Conservation (phyloP, 92 coral and sea anemone genomes). For the Umimayanthus chanpuru region DNA sequence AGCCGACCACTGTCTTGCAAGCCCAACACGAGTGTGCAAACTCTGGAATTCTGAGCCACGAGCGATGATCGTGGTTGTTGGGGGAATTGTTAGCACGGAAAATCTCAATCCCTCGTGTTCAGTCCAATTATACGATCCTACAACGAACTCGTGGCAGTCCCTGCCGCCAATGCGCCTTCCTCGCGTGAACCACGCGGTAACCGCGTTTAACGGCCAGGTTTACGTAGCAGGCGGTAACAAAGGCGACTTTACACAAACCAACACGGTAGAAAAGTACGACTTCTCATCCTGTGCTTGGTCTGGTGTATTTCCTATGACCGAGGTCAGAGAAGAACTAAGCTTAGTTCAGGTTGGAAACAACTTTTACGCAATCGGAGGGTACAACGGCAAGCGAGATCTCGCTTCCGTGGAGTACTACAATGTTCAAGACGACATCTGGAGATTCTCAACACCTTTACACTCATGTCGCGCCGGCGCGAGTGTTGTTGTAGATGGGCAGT, state of each 20-base stretch:
- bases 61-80: not conserved
- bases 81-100: constrained; percentile 27
- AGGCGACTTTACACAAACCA: constrained; percentile 37
- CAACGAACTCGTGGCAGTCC: constrained; percentile 15
- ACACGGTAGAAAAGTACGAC: constrained; percentile 51
- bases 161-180: constrained; percentile 11
- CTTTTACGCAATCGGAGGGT: constrained; percentile 56
- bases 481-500: constrained; percentile 45
- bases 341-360: constrained; percentile 35
- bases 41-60: not conserved
- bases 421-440: constrained; percentile 45
- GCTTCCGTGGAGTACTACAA: constrained; percentile 59
- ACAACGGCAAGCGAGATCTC: constrained; percentile 58
- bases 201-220: constrained; percentile 11
- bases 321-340: constrained; percentile 53
- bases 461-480: constrained; percentile 57
- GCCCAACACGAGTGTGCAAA: not conserved
- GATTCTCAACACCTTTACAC: constrained; percentile 52
- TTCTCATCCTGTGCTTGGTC: constrained; percentile 47
- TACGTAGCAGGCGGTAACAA: constrained; percentile 38
- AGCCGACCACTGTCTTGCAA: not conserved
- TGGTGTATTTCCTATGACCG: constrained; percentile 53
- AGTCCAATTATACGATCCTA: constrained; percentile 24
- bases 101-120: constrained; percentile 3
- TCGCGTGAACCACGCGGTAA: constrained; percentile 11